These are phyloP conservation scores for Aleiodes sp. DNA, from an alignment of 1,140 invertebrate genomes.

Conservation along the genomic window DNA sequence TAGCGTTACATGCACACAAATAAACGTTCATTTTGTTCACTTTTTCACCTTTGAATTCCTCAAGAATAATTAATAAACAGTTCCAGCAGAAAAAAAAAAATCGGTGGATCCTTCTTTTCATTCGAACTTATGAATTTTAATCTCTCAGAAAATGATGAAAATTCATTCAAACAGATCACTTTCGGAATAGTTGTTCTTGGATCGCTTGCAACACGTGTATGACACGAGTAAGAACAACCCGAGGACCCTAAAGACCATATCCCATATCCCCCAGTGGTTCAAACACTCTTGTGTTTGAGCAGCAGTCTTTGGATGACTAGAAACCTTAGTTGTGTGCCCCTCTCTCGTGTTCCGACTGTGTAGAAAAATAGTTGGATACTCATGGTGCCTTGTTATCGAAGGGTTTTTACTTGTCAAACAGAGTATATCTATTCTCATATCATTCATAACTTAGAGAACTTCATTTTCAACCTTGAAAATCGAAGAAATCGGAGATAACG, in stretches of 20 bases:
- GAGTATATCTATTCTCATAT: neutral
- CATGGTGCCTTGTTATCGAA: neutral
- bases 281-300: neutral
- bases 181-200: neutral
- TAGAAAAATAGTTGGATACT: neutral
- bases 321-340: no score
- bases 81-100: neutral
- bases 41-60: neutral
- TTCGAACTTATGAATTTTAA: no score
- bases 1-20: constrained; percentile 42
- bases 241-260: neutral
- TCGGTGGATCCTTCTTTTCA: neutral
- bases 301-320: constrained; percentile 2
- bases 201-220: neutral
- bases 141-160: no score
- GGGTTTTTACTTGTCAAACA: neutral
- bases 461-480: neutral
- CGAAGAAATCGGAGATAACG: no score
- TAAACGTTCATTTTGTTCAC: constrained; percentile 9
- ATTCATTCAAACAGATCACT: no score
- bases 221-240: neutral
- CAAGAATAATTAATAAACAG: neutral
- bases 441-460: neutral
- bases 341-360: neutral
- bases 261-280: neutral